These are phyloP conservation scores for Phanerotoma sp. DNA, from an alignment of 2,888 invertebrate genomes.

Conservation along the genomic window DNA sequence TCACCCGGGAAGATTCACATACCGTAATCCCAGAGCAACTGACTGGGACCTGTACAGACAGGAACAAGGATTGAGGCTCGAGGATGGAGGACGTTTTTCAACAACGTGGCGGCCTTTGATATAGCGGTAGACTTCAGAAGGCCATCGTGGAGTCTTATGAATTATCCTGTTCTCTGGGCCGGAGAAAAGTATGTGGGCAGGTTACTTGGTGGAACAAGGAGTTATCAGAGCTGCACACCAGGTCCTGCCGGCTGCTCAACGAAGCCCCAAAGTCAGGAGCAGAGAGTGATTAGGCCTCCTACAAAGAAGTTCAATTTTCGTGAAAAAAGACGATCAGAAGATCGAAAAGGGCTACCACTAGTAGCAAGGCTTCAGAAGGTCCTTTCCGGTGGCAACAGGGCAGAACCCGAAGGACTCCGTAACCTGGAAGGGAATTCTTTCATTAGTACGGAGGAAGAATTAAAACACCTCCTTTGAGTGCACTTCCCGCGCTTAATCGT, in stretches of 20 bases:
- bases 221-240: too few species aligned
- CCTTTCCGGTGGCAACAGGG: too few species aligned
- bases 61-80: background rate
- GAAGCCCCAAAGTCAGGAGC: conserved; percentile 14
- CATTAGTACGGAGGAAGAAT: conserved; percentile 12
- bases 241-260: conserved; percentile 10
- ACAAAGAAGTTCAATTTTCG: background rate
- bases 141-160: conserved; percentile 16
- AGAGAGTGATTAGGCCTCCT: background rate
- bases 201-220: conserved; percentile 23
- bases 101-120: conserved; percentile 9
- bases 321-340: background rate
- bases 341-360: conserved; percentile 1
- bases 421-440: conserved; percentile 3
- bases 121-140: conserved; percentile 6
- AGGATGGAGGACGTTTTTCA: background rate
- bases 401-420: too few species aligned
- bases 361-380: too few species aligned
- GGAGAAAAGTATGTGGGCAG: background rate
- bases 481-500: conserved; percentile 19
- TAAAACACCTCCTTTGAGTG: conserved; percentile 14
- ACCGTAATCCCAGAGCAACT: background rate
- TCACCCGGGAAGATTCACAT: background rate
- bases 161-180: conserved; percentile 8
- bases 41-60: background rate